phyloP scores from a whole-genome alignment of 2,888 invertebrate genomes.

The Erpobdella octoculata region DNA sequence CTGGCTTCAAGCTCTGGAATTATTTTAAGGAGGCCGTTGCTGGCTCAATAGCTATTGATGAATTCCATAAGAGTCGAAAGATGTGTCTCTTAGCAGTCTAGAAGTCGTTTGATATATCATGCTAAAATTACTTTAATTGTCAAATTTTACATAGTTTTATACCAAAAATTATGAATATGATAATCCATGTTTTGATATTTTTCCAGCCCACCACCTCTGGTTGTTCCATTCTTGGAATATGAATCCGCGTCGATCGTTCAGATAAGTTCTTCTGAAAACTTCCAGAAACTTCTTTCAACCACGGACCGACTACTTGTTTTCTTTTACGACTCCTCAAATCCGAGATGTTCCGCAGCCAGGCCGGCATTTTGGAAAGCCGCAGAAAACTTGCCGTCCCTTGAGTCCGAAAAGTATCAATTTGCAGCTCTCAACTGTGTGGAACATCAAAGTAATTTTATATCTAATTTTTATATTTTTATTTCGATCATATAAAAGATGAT shows the following conservation, averaged over 20 bases:
- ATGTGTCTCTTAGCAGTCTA: too few relatives aligned
- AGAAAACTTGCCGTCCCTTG: slow-evolving; percentile 60
- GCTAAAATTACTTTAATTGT: too few relatives aligned
- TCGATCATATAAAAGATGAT: background rate
- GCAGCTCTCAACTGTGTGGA: slow-evolving; percentile 72
- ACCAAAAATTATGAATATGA: background rate
- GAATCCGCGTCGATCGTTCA: slow-evolving; percentile 65
- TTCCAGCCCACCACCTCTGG: slow-evolving; percentile 18
- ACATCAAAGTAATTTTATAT: slow-evolving; percentile 9
- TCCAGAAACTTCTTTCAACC: slow-evolving; percentile 67
- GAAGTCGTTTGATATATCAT: background rate
- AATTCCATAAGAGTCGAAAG: too few relatives aligned
- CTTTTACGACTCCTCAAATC: slow-evolving; percentile 90
- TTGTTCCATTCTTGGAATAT: slow-evolving; percentile 65
- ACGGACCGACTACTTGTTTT: slow-evolving; percentile 78
- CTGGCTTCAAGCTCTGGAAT: too few relatives aligned
- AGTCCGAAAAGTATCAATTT: slow-evolving; percentile 64
- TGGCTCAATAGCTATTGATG: too few relatives aligned
- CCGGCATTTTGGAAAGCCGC: slow-evolving; percentile 75
- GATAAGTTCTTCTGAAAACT: slow-evolving; percentile 67
- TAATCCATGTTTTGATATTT: slow-evolving; percentile 8
- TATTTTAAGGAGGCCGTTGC: too few relatives aligned
- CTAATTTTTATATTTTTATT: background rate
- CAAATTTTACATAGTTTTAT: too few relatives aligned
- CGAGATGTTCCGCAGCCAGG: slow-evolving; percentile 75